Base-by-base conservation (phyloP, 2,888 invertebrate species). In the Amblyjoppa proteus region DNA sequence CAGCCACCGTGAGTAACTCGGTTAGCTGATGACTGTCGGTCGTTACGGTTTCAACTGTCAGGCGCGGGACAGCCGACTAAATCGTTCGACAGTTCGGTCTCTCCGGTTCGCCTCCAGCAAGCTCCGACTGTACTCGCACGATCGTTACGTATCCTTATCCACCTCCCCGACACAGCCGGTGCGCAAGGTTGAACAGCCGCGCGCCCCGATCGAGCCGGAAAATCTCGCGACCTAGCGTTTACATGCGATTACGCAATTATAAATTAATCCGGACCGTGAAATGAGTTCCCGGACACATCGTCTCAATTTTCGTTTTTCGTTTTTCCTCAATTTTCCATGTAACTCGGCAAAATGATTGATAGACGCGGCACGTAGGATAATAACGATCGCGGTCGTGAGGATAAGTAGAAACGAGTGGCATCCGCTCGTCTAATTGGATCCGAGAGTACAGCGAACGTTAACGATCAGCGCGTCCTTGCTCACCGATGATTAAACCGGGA, bases 381-480 rank as follows among this genome's bases (percentile, higher is more conserved):
- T 73, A 61, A 64, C 69, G 64, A 69, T 56, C 56, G 61, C 34
- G 41, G 53, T 49, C 31, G n/a, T 38, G 64, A 58, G 20, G 58
- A 66, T 77, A 49, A 82, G 75, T 68, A 28, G 53, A 84, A 53
- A 79, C 69, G 68, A 71, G 83, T 80, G 45, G 78, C 74, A 80
- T 81, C 76, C 79, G 61, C 71, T 76, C 84, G 74, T 83, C 83
- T 84, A 87, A 88, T 87, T 88, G 85, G 80, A 84, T 77, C 77
- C 66, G 31, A 31, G 31, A 31, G 64, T 31, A 6, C 78, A 58
- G 75, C 51, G 73, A 83, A 81, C 88, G 85, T 89, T 91, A 91
- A 92, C 88, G 91, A 91, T 91, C 89, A 84, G 81, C 84, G 51
- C 89, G 92, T 92, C 92, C 92, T 92, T 92, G 92, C 86, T 11